Evolutionary conservation across 2,888 invertebrate species (phyloP).

Genomic region (Eristalis tenax): DNA sequence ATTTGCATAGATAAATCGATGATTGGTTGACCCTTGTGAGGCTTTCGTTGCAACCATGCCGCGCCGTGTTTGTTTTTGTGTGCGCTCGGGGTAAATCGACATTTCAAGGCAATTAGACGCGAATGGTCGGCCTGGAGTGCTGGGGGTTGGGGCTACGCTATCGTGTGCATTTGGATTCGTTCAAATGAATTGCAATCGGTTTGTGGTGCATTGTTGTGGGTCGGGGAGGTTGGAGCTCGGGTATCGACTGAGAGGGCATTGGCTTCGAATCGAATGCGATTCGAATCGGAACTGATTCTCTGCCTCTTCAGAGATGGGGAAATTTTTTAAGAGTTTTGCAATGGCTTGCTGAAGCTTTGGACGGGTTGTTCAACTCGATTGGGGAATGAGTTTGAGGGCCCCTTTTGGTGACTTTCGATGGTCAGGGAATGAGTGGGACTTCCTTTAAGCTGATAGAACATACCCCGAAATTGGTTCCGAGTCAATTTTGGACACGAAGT

Average conservation of each 20-base stretch:
- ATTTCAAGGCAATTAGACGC: conserved; percentile 49
- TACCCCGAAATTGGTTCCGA: no score
- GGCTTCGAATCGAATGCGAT: neutral
- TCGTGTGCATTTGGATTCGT: neutral
- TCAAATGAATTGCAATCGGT: conserved; percentile 8
- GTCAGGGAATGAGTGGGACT: no score
- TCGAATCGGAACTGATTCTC: neutral
- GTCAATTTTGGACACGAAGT: no score
- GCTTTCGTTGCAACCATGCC: neutral
- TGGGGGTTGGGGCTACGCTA: neutral
- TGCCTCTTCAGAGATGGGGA: neutral
- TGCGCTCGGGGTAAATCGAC: conserved; percentile 37
- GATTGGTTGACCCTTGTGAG: conserved; percentile 46
- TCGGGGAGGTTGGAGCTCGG: neutral
- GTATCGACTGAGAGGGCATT: neutral
- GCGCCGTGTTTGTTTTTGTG: conserved; percentile 32
- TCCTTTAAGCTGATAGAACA: no score
- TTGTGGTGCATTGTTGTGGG: neutral
- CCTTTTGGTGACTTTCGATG: no score
- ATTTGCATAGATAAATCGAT: conserved; percentile 64
- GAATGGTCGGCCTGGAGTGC: neutral
- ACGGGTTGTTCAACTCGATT: no score
- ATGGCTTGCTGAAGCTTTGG: no score
- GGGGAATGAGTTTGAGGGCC: no score
- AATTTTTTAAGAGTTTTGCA: no score